Base-by-base conservation (phyloP, 2,113 vertebrate genomes). In the Hemibagrus wyckioides region DNA sequence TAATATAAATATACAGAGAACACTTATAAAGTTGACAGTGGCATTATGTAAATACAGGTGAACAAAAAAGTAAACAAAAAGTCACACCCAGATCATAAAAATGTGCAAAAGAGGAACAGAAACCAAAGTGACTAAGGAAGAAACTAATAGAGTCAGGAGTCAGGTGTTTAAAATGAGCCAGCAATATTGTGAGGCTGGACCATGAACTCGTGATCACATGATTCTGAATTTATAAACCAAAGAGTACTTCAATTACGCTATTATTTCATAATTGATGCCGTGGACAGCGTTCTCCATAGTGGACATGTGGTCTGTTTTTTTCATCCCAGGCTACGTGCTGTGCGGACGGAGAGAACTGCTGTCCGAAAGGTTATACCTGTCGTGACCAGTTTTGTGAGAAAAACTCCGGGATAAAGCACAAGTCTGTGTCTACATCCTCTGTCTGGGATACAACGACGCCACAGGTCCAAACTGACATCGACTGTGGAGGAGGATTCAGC, bases 281-380 rank as follows among this genome's bases (percentile, higher is more conserved):
- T 41, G 69, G 21, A 25, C 21, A 73, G 69, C 13, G 36, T 25
- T 41, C 3, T 41, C 69, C 17, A 9, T 5, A 41, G 36, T 41
- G 11, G 4, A 41, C 69, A 11, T 44, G 69, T 73, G 30, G 28
- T 52, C 15, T 73, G n/a, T 48, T 33, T 39, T 48, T 33, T 39
- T 25, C 44, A 2, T 33, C 80, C 54, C 90, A 95, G 95, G 94
- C 93, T 2, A 90, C 92, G 67, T 93, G 96, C 92, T 97, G 96
- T 73, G 7, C 21, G 0, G 95, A 96, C 61, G 88, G 89, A 65
- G 23, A 92, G 88, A 94, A 96, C 91, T 97, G 96, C 90, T 96
- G 96, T 61, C 96, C 95, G 0, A 83, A 89, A 19, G 96, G 94
- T 85, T 96, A 94, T 91, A 89, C 23, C 1, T 97, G 97, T 0